Conservation (phyloP, 2,888 invertebrate species). For the Uloborus plumipes region DNA sequence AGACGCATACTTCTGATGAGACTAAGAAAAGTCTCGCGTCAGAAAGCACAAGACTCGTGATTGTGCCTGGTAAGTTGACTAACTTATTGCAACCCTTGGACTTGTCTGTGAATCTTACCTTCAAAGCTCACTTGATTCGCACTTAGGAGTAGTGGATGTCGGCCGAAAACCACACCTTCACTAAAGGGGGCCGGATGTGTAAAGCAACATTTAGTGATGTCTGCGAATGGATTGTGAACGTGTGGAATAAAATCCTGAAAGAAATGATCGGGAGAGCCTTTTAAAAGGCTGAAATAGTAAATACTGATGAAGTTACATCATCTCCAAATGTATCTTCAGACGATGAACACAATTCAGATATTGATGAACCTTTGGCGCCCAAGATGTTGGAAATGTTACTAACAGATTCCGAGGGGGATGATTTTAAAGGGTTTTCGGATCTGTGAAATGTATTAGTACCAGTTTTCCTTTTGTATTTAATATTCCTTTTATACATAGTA, state of each 20-base stretch:
- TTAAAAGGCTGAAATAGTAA: not conserved
- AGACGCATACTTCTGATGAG: not conserved
- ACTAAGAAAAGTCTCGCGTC: not conserved
- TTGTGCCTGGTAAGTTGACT: not conserved
- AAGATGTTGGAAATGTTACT: not conserved
- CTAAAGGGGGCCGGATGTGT: not conserved
- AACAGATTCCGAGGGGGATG: not conserved
- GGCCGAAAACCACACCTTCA: not conserved
- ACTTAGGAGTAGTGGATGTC: not conserved
- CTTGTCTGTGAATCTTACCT: not conserved
- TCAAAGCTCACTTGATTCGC: not conserved
- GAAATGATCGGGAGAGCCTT: not conserved
- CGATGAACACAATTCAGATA: slow-evolving; percentile 2
- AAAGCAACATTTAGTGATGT: slow-evolving; percentile 1
- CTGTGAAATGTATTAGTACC: too few relatives aligned
- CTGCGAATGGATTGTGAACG: not conserved
- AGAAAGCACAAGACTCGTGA: not conserved
- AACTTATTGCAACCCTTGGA: slow-evolving; percentile 5
- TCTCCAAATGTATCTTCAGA: not conserved
- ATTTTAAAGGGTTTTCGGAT: not conserved
- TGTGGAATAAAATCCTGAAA: not conserved
- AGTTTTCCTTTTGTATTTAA: too few relatives aligned
- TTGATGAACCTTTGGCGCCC: slow-evolving; percentile 1
- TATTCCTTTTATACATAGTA: too few relatives aligned
- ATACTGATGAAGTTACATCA: not conserved